These are phyloP conservation scores for Dascyllus trimaculatus DNA, from an alignment of 2,113 vertebrate genomes.

Conservation along the genomic window DNA sequence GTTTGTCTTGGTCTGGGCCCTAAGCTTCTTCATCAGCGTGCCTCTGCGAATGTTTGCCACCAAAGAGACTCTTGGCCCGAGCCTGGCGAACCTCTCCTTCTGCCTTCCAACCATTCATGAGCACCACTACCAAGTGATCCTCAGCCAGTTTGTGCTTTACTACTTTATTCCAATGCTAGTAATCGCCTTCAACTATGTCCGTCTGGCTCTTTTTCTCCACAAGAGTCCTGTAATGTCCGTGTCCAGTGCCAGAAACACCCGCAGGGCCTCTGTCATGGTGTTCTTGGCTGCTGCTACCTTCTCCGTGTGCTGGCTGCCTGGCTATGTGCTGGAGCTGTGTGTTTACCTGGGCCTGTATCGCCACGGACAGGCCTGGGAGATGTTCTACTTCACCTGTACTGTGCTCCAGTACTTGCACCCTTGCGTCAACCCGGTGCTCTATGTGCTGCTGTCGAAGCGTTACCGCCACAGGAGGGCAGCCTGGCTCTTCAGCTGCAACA, in stretches of 20 bases:
- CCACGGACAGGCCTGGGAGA: conserved; percentile 75
- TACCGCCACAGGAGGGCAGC: conserved; percentile 72
- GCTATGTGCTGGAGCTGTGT: conserved; percentile 82
- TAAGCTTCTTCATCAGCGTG: conserved; percentile 84
- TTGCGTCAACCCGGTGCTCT: conserved; percentile 77
- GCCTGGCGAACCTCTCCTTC: conserved; percentile 70
- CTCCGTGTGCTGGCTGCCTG: conserved; percentile 83
- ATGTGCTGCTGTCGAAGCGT: conserved; percentile 80
- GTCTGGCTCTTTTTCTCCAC: conserved; percentile 81
- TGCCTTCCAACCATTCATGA: conserved; percentile 80
- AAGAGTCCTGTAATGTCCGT: conserved; percentile 82
- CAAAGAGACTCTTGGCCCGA: conserved; percentile 63
- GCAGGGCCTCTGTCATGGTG: conserved; percentile 83
- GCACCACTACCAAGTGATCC: conserved; percentile 81
- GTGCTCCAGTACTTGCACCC: conserved; percentile 82
- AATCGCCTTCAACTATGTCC: conserved; percentile 83
- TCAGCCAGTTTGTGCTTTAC: conserved; percentile 84
- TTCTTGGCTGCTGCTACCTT: conserved; percentile 83
- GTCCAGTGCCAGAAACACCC: conserved; percentile 80
- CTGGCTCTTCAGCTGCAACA: conserved; percentile 70
- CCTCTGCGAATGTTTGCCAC: conserved; percentile 79
- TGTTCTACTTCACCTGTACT: conserved; percentile 81
- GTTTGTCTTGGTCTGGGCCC: conserved; percentile 80
- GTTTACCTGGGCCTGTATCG: conserved; percentile 81
- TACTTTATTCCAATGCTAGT: conserved; percentile 82